These are phyloP conservation scores for Achroia grisella DNA, from an alignment of 1,140 invertebrate species.

Conservation along the genomic window DNA sequence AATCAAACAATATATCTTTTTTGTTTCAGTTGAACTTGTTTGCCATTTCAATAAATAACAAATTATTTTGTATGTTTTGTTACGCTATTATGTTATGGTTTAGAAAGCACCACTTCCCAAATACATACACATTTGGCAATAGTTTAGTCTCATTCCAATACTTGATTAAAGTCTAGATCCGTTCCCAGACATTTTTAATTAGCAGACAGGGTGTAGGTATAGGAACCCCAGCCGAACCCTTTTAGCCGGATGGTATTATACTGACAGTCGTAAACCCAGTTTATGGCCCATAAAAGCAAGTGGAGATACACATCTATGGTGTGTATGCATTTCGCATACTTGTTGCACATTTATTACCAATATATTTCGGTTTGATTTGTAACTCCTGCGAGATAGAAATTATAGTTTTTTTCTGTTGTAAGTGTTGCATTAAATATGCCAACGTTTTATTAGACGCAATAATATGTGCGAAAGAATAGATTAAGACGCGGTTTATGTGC, in stretches of 20 bases:
- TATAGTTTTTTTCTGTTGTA: conserved; percentile 25
- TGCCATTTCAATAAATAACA: no score
- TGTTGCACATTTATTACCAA: conserved; percentile 70
- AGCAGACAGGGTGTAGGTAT: conserved; percentile 13
- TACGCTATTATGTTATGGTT: no score
- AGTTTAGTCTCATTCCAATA: not conserved
- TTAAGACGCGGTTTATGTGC: not conserved
- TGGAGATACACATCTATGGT: conserved; percentile 54
- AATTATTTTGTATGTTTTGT: no score
- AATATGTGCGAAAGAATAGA: not conserved
- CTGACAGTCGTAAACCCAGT: conserved; percentile 56
- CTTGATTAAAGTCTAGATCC: not conserved
- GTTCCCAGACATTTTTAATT: conserved; percentile 50
- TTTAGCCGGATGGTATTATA: conserved; percentile 67
- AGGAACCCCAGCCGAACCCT: conserved; percentile 44
- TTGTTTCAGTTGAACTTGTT: no score
- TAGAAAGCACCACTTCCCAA: no score
- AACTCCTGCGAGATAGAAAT: conserved; percentile 52
- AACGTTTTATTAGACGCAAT: conserved; percentile 3
- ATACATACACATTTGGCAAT: not conserved
- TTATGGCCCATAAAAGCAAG: conserved; percentile 66
- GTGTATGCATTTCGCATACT: conserved; percentile 56
- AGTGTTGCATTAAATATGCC: conserved; percentile 1
- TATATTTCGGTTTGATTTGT: conserved; percentile 69
- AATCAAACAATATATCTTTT: no score